Conservation (phyloP, 2,888 invertebrate genomes). For the Acrobasis suavella region DNA sequence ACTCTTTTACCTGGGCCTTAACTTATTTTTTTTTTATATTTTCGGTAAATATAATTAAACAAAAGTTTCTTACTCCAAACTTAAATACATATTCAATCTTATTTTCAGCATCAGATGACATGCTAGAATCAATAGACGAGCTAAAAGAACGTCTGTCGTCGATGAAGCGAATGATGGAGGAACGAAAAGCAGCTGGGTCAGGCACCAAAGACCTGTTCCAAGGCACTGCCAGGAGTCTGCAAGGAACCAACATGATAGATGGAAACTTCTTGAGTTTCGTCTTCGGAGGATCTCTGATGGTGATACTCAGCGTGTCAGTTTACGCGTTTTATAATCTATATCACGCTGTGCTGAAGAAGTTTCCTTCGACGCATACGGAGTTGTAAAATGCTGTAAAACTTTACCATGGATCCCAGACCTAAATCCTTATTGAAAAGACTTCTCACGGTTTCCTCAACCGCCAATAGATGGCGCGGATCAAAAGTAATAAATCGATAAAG, state of each 20-base stretch:
- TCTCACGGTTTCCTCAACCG: too few relatives aligned
- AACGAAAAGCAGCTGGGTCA: constrained; percentile 81
- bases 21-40: too few relatives aligned
- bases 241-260: constrained; percentile 87
- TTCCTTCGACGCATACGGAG: constrained; percentile 90
- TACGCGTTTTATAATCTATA: constrained; percentile 92
- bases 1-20: too few relatives aligned
- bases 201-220: constrained; percentile 76
- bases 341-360: constrained; percentile 87
- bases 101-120: constrained; percentile 68
- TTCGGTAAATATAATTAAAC: too few relatives aligned
- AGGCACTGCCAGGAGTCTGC: constrained; percentile 73
- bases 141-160: constrained; percentile 88
- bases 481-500: too few relatives aligned
- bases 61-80: too few relatives aligned
- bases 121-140: constrained; percentile 90
- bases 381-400: constrained; percentile 75
- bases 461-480: too few relatives aligned
- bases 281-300: constrained; percentile 89
- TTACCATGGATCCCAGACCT: not conserved
- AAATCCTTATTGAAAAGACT: not conserved
- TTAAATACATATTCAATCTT: not conserved
- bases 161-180: constrained; percentile 92
- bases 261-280: constrained; percentile 92
- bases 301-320: constrained; percentile 90